Conservation (phyloP, 2,113 vertebrate species). For the Phyllostomus discolor region DNA sequence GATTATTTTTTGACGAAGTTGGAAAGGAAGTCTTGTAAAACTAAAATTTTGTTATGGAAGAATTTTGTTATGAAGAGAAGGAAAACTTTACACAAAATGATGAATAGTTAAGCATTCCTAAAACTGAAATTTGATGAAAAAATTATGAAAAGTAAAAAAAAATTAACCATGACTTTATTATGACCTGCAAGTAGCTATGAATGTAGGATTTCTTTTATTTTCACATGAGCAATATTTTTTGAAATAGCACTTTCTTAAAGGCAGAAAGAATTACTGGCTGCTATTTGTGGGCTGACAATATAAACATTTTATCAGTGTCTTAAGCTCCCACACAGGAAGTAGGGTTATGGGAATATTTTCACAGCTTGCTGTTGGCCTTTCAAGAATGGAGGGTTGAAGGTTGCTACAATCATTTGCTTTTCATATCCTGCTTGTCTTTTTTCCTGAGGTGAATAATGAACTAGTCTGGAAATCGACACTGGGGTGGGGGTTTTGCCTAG, state of each 20-base stretch:
- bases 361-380: slow-evolving; percentile 75
- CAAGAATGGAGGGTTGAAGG: slow-evolving; percentile 71
- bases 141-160: background rate
- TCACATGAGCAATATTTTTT: slow-evolving; percentile 11
- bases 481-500: slow-evolving; percentile 63
- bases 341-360: slow-evolving; percentile 78
- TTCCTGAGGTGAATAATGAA: slow-evolving; percentile 71
- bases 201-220: background rate
- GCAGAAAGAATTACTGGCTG: slow-evolving; percentile 60
- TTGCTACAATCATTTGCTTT: slow-evolving; percentile 74
- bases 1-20: background rate
- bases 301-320: slow-evolving; percentile 65
- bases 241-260: slow-evolving; percentile 42
- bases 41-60: background rate
- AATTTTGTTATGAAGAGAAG: background rate
- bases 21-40: background rate
- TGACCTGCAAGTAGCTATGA: background rate
- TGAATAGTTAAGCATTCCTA: background rate
- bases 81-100: background rate
- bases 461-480: slow-evolving; percentile 67
- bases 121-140: background rate
- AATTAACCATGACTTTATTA: background rate
- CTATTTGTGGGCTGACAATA: slow-evolving; percentile 54
- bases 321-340: slow-evolving; percentile 64
- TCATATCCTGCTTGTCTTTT: slow-evolving; percentile 71